A percentile compares a stretch with the other conserved stretches of the same genome.
Conservation (phyloP, 2,797 vertebrate species). For the Pseudochromis fuscus region DNA sequence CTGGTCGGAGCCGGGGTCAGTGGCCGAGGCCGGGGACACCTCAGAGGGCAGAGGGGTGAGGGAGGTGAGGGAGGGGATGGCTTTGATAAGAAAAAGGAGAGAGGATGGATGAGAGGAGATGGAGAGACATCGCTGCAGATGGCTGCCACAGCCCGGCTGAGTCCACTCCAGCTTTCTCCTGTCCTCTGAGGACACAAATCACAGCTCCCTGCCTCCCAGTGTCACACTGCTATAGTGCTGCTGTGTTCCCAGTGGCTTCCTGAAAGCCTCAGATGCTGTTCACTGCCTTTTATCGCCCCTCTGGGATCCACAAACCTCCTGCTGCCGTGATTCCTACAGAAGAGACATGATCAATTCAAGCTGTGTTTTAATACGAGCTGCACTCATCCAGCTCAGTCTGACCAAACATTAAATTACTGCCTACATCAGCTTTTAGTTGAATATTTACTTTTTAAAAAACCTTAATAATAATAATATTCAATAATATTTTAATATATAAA, state of each 20-base stretch:
- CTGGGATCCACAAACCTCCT: conserved; percentile 40
- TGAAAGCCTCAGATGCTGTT: conserved; percentile 57
- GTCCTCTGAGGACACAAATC: conserved; percentile 74
- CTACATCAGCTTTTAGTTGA: background rate
- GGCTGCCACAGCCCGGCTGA: conserved; percentile 53
- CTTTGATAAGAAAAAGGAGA: conserved; percentile 36
- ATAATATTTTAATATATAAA: no score
- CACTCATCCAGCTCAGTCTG: background rate
- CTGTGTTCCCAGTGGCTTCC: conserved; percentile 46
- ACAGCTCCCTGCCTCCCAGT: conserved; percentile 56
- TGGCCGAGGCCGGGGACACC: conserved; percentile 30
- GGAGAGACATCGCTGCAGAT: conserved; percentile 66
- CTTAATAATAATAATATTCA: no score
- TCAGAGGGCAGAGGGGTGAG: conserved; percentile 49
- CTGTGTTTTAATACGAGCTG: background rate
- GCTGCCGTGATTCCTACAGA: conserved; percentile 5
- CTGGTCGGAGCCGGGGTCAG: conserved; percentile 49
- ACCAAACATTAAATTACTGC: background rate
- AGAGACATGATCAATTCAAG: conserved; percentile 12
- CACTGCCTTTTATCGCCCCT: conserved; percentile 60
- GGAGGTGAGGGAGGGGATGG: conserved; percentile 30
- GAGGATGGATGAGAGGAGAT: background rate
- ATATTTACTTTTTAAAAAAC: background rate
- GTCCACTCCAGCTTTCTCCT: conserved; percentile 36
- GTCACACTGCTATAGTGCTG: conserved; percentile 44